phyloP scores from a whole-genome alignment of 2,888 invertebrate genomes.

The Ischnura elegans region DNA sequence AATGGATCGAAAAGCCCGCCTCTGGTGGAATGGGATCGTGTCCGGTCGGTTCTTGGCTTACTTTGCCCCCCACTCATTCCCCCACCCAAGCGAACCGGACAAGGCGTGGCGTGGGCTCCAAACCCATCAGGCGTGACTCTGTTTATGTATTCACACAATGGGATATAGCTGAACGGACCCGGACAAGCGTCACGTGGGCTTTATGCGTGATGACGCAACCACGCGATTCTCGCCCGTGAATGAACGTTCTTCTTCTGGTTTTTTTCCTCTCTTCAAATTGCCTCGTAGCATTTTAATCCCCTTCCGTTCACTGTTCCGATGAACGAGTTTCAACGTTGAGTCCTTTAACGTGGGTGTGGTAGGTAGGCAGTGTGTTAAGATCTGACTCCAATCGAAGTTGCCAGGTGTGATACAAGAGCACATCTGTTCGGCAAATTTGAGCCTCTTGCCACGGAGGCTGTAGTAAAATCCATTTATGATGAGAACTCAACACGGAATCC shows the following conservation, averaged over 20 bases:
- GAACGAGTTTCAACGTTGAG: not conserved
- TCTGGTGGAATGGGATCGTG: not conserved
- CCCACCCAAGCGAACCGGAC: not conserved
- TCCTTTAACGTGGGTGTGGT: not conserved
- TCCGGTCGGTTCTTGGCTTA: not conserved
- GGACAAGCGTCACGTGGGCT: not conserved
- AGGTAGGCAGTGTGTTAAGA: no score
- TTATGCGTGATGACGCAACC: not conserved
- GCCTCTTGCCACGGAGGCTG: no score
- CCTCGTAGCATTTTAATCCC: not conserved
- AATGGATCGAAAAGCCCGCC: no score
- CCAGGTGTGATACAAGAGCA: no score
- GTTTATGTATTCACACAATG: constrained; percentile 2
- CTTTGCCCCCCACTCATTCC: not conserved
- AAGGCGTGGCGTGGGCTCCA: not conserved
- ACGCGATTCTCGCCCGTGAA: no score
- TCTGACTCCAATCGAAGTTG: no score
- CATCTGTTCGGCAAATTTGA: no score
- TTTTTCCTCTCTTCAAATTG: not conserved
- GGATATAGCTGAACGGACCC: not conserved
- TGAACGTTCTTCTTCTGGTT: not conserved
- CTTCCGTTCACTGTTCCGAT: not conserved
- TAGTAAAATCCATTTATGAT: no score
- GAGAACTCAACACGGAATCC: no score
- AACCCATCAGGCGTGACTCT: not conserved